phyloP scores from a whole-genome alignment of 2,888 invertebrate genomes.

The Entomobrya proxima region DNA sequence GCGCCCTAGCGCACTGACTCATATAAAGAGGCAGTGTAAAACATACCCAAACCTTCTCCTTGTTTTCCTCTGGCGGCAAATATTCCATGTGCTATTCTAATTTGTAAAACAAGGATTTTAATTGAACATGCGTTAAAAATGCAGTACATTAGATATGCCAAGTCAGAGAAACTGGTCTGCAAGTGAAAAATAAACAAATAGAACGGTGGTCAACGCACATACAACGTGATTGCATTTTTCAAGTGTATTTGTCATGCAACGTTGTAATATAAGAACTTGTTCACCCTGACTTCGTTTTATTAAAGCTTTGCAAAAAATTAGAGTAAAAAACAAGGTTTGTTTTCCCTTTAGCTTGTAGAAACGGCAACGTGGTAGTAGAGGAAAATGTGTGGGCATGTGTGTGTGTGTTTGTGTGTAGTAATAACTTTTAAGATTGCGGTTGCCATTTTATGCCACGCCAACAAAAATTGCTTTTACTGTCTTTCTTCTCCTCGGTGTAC shows the following conservation, averaged over 20 bases:
- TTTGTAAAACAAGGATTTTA: slow-evolving; percentile 2
- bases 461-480: slow-evolving; percentile 8
- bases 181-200: background rate
- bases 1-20: too few relatives aligned
- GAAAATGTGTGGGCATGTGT: too few relatives aligned
- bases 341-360: too few relatives aligned
- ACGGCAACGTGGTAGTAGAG: too few relatives aligned
- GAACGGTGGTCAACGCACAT: too few relatives aligned
- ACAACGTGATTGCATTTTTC: too few relatives aligned
- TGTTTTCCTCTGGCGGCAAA: background rate
- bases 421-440: slow-evolving; percentile 32
- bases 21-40: background rate
- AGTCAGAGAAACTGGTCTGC: background rate
- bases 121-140: background rate
- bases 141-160: background rate
- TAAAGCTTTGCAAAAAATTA: too few relatives aligned
- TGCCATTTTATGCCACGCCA: background rate
- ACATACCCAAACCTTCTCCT: background rate
- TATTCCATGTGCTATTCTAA: background rate
- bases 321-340: too few relatives aligned
- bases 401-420: background rate
- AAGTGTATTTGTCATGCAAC: too few relatives aligned
- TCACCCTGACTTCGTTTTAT: too few relatives aligned
- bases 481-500: background rate
- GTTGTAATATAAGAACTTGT: too few relatives aligned